Evolutionary conservation across 2,113 vertebrate species (phyloP), one percentile per base, ranked within the genome.

Genomic region (Festucalex cinctus): DNA sequence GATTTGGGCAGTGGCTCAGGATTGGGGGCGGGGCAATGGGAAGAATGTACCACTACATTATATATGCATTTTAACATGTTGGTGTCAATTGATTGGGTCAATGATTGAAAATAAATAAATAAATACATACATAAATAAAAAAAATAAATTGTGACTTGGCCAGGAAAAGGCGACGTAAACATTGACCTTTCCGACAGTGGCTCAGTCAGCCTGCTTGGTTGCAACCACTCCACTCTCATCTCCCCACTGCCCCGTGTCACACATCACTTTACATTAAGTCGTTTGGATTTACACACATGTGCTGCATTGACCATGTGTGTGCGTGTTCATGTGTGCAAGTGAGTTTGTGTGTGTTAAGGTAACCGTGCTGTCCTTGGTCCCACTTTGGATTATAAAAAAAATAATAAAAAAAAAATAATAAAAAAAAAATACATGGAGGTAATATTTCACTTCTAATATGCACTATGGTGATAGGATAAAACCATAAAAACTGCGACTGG

Each of bases 201-300:
- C 36, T 63, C 57, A 65, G 75, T 79, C 76, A 81, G 80, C 71
- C 19, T 5, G 71, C 35, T 81, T 5, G 71, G 28, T 81, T 86
- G 79, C 83, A 59, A 36, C 75, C 85, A 88, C 63, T 81, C 63
- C 84, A 58, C 56, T 35, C 56, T 58, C 56, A 58, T 58, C 28
- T 58, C 32, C 14, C 75, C 71, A n/a, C n/a, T n/a, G n/a, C 77
- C 72, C 28, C 35, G 63, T 66, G 65, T 68, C 64, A 70, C 48
- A 70, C 75, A 74, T 61, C 63, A 63, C 36, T 19, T 48, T 39
- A 35, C 57, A 65, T 22, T 7, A 57, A 37, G 56, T 77, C 48
- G 48, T 51, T 51, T 9, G 48, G 77, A 72, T 69, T 63, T 74
- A 78, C 83, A 86, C 84, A 69, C 85, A 81, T 84, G 70, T 78